Evolutionary conservation across 1,140 invertebrate genomes (phyloP).

Genomic region (Philopotamus ludificatus): DNA sequence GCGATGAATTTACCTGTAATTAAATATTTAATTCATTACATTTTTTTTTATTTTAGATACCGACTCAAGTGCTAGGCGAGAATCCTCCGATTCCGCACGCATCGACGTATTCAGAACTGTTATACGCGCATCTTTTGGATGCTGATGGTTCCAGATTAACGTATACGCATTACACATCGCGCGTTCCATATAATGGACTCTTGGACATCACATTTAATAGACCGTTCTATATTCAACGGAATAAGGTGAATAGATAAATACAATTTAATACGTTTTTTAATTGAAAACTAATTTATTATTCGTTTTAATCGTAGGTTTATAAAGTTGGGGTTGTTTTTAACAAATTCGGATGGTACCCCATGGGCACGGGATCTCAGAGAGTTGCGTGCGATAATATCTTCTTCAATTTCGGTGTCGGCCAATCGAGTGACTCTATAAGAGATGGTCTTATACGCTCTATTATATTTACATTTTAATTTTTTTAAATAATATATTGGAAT

Average conservation of each 20-base stretch:
- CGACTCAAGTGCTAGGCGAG: conserved; percentile 60
- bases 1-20: background rate
- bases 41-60: conserved; percentile 51
- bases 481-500: no score
- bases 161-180: conserved; percentile 76
- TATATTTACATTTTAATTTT: conserved; percentile 59
- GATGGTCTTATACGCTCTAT: conserved; percentile 75
- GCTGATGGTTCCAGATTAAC: conserved; percentile 72
- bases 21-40: background rate
- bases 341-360: conserved; percentile 75
- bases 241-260: conserved; percentile 57
- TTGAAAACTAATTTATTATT: background rate
- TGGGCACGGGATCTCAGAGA: conserved; percentile 63
- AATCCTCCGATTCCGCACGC: conserved; percentile 45
- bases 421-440: conserved; percentile 63
- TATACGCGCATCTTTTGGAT: conserved; percentile 77
- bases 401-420: conserved; percentile 72
- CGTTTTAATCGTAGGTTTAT: conserved; percentile 58
- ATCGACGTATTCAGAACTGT: conserved; percentile 67
- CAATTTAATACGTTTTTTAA: background rate
- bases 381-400: conserved; percentile 65
- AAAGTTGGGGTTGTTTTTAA: conserved; percentile 79
- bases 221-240: conserved; percentile 70
- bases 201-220: conserved; percentile 78
- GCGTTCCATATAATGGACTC: conserved; percentile 64